Evolutionary conservation across 2,888 invertebrate species (phyloP).

Genomic region (Caenorhabditis drosophilae): DNA sequence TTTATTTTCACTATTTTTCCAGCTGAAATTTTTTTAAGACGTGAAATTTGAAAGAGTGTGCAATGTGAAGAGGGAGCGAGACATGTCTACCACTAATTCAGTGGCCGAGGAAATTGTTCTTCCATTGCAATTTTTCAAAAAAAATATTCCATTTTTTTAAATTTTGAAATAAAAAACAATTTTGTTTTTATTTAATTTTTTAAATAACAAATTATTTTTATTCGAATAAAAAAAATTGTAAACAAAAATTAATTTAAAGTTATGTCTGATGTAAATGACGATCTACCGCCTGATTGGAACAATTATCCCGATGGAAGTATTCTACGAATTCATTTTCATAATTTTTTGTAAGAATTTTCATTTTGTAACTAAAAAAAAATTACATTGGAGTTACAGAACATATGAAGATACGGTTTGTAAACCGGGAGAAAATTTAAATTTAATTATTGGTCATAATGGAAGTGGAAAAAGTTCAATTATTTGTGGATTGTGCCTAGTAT

Average conservation of each 20-base stretch:
- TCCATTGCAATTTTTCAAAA: too few species aligned
- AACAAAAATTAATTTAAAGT: too few species aligned
- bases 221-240: neutral
- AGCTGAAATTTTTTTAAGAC: too few species aligned
- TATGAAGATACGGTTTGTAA: slow-evolving; percentile 49
- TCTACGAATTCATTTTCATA: slow-evolving; percentile 46
- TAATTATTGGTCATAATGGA: slow-evolving; percentile 64
- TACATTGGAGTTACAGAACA: slow-evolving; percentile 42
- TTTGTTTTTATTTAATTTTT: neutral
- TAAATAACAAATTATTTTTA: neutral
- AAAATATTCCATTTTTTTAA: too few species aligned
- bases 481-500: slow-evolving; percentile 64
- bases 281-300: neutral
- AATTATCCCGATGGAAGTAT: slow-evolving; percentile 44
- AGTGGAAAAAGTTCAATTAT: slow-evolving; percentile 64
- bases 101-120: too few species aligned
- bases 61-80: too few species aligned
- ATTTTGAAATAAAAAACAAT: too few species aligned
- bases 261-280: neutral
- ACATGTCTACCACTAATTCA: too few species aligned
- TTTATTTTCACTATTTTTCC: too few species aligned
- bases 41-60: too few species aligned
- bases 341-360: slow-evolving; percentile 59
- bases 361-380: slow-evolving; percentile 1
- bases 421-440: slow-evolving; percentile 56